Conservation (phyloP, 2,797 vertebrate genomes). For the Trachops cirrhosus region DNA sequence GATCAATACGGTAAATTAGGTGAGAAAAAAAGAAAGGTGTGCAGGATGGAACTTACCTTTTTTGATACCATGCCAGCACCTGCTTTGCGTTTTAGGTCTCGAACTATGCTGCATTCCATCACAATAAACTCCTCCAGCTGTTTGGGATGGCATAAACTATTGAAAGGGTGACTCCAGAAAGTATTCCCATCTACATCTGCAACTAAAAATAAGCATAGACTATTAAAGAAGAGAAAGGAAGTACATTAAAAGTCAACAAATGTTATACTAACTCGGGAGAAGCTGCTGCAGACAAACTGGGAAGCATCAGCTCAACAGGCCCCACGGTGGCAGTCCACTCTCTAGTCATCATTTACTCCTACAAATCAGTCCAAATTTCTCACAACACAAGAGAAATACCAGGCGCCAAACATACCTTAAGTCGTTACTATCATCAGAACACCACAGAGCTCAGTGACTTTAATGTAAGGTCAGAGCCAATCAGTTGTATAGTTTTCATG, state of each 20-base stretch:
- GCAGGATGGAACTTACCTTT: slow-evolving; percentile 84
- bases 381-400: not conserved
- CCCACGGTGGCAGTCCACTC: not conserved
- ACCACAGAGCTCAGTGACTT: not conserved
- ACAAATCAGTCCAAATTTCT: not conserved
- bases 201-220: slow-evolving; percentile 82
- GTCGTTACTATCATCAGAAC: not conserved
- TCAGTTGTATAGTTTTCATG: not conserved
- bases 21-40: not conserved
- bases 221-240: not conserved
- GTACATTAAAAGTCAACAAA: not conserved
- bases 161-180: slow-evolving; percentile 96
- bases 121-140: slow-evolving; percentile 97
- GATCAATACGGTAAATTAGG: not conserved
- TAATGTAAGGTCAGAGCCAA: not conserved
- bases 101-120: slow-evolving; percentile 91
- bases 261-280: not conserved
- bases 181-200: slow-evolving; percentile 94
- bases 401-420: not conserved
- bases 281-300: not conserved
- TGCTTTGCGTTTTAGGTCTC: slow-evolving; percentile 87
- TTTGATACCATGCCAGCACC: slow-evolving; percentile 93
- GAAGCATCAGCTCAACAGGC: not conserved
- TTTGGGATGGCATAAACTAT: slow-evolving; percentile 91
- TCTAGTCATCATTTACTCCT: not conserved